Evolutionary conservation across 1,140 invertebrate species (phyloP), one percentile per base, ranked within the genome.

Genomic region (Drosophila nigrodunni): DNA sequence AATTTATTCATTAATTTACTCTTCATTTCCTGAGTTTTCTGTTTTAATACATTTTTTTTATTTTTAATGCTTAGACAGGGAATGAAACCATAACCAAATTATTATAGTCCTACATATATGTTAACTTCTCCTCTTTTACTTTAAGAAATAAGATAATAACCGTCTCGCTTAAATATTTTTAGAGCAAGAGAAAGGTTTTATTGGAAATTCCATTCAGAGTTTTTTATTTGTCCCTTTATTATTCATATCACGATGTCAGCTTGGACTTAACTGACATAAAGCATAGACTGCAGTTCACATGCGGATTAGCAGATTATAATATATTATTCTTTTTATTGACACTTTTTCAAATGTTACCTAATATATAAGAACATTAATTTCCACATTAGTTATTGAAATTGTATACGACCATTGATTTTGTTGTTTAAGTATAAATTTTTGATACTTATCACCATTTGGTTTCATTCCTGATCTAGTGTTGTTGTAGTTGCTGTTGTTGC

Each of bases 381-480:
- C 2, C n/a, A 2, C 39, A 9, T 30, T 41, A 34, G 15, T 54
- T 54, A 37, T 30, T 7, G 34, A 54, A 54, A 15, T 34, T 30
- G 11, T 34, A 11, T 52, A 6, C 30, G 49, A 6, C 5, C 7
- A 13, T 4, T 30, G 25, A 11, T n/a, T 7, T 43, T 35, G 13
- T 43, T 3, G 10, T n/a, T n/a, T 44, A 6, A 58, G 13, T 21
- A 21, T 21, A 21, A 58, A 5, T 44, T 58, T 58, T 13, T 47
- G 8, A 43, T 35, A 30, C 8, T 58, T 54, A 54, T 59, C 3
- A 30, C 25, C 46, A 37, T 35, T 59, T 52, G 46, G 59, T 74
- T 77, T 43, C 41, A 78, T 67, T 75, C 52, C 50, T 35, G 7
- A 54, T 64, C 61, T 78, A 35, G 34, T 82, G 25, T 58, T 52